Evolutionary conservation across 2,888 invertebrate genomes (phyloP).

Genomic region (Yponomeuta sedellus): DNA sequence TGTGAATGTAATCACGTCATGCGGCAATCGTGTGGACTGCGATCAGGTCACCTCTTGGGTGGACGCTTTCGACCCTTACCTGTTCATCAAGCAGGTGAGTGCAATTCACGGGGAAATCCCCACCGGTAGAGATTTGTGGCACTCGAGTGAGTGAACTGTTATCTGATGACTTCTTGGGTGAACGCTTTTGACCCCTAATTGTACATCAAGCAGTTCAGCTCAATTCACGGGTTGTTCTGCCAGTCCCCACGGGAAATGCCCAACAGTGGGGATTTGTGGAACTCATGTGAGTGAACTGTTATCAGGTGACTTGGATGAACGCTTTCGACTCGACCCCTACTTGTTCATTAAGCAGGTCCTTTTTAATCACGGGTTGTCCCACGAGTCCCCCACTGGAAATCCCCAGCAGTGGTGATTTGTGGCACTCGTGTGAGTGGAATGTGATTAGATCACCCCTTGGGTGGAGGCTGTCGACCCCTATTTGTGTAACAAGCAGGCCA

Average conservation of each 20-base stretch:
- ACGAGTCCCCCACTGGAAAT: background rate
- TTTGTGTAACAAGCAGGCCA: slow-evolving; percentile 91
- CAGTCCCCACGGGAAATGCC: background rate
- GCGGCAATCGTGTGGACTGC: slow-evolving; percentile 51
- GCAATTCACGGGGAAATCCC: too few species aligned
- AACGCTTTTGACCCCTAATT: background rate
- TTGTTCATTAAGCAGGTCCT: too few species aligned
- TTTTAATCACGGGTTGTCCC: too few species aligned
- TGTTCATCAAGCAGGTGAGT: slow-evolving; percentile 91
- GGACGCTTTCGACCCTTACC: slow-evolving; percentile 91
- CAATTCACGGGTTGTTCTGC: too few species aligned
- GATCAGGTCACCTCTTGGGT: slow-evolving; percentile 70
- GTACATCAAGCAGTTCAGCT: too few species aligned
- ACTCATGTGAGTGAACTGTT: too few species aligned
- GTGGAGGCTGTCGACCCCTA: slow-evolving; percentile 92
- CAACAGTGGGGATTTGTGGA: too few species aligned
- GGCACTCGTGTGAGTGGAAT: slow-evolving; percentile 41
- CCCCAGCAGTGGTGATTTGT: too few species aligned
- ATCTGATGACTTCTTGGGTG: too few species aligned
- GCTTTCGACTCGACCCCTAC: background rate
- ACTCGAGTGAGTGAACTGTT: too few species aligned
- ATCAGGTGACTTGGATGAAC: too few species aligned
- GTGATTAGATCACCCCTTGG: slow-evolving; percentile 68
- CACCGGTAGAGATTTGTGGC: background rate
- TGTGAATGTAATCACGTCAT: slow-evolving; percentile 61